These are phyloP conservation scores for Ladona fulva DNA, from an alignment of 1,140 invertebrate genomes.

Conservation along the genomic window DNA sequence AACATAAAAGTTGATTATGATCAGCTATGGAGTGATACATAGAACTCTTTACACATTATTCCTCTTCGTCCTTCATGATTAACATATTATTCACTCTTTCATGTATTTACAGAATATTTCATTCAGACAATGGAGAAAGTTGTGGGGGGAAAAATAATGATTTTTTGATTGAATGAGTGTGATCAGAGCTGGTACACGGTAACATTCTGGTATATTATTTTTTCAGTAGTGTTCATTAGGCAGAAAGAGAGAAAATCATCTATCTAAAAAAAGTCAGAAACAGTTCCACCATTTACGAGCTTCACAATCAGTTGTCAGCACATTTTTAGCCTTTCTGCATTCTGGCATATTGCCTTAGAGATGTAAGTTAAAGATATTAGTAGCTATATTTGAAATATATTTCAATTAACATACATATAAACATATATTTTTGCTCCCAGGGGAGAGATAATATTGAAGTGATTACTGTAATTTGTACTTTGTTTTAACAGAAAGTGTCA, in stretches of 20 bases:
- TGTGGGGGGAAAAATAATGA: not conserved
- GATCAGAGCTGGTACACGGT: not conserved
- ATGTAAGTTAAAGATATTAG: not conserved
- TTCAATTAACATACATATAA: conserved; percentile 8
- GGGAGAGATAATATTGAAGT: conserved; percentile 6
- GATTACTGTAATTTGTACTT: conserved; percentile 7
- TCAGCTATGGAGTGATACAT: not conserved
- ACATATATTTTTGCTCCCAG: conserved; percentile 1
- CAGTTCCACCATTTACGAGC: not conserved
- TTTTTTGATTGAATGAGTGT: not conserved
- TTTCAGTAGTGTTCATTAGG: not conserved
- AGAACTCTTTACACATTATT: not conserved
- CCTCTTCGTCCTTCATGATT: not conserved
- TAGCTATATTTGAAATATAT: conserved; percentile 11
- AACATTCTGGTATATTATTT: not conserved
- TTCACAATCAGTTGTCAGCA: conserved; percentile 9
- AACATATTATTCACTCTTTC: not conserved
- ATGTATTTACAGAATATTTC: not conserved
- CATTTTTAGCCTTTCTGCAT: not conserved
- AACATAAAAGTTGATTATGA: not conserved
- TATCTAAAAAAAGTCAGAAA: not conserved
- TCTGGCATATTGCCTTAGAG: conserved; percentile 4
- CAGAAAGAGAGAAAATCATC: not conserved
- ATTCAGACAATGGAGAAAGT: not conserved
- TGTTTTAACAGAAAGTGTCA: not conserved